Conservation (phyloP, 2,797 vertebrate species). For the Lacerta viridis region DNA sequence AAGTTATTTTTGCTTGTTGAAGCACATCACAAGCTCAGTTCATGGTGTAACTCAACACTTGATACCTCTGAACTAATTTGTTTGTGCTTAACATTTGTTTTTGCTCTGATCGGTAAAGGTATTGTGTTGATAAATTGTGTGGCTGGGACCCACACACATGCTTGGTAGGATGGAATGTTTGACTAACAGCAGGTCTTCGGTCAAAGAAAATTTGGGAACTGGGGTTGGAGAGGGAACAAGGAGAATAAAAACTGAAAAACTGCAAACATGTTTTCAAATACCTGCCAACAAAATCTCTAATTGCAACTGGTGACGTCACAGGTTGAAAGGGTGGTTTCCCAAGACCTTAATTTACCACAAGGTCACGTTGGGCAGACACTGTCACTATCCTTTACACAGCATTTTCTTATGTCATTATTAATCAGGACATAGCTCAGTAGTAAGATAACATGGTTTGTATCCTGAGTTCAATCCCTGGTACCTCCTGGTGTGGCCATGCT, state of each 20-base stretch:
- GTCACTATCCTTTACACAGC: not conserved
- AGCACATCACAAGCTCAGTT: constrained; percentile 34
- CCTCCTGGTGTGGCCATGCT: not conserved
- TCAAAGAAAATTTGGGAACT: constrained; percentile 15
- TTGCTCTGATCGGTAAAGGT: constrained; percentile 4
- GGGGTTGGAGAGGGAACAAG: no score
- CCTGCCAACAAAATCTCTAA: not conserved
- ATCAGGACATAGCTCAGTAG: not conserved
- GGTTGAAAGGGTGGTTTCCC: not conserved
- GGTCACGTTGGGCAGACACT: not conserved
- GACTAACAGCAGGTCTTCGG: constrained; percentile 1
- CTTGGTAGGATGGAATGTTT: not conserved
- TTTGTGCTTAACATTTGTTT: not conserved
- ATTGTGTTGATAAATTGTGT: not conserved
- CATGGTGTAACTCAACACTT: constrained; percentile 12
- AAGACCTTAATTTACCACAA: not conserved
- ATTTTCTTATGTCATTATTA: not conserved
- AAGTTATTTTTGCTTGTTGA: constrained; percentile 51
- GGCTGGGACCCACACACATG: not conserved
- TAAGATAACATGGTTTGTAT: not conserved
- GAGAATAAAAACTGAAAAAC: no score
- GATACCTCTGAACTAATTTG: constrained; percentile 15
- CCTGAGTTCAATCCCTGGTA: not conserved
- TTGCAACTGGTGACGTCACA: not conserved
- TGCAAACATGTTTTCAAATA: not conserved